Evolutionary conservation across 2,113 vertebrate genomes (phyloP).

Genomic region (Scortum barcoo): DNA sequence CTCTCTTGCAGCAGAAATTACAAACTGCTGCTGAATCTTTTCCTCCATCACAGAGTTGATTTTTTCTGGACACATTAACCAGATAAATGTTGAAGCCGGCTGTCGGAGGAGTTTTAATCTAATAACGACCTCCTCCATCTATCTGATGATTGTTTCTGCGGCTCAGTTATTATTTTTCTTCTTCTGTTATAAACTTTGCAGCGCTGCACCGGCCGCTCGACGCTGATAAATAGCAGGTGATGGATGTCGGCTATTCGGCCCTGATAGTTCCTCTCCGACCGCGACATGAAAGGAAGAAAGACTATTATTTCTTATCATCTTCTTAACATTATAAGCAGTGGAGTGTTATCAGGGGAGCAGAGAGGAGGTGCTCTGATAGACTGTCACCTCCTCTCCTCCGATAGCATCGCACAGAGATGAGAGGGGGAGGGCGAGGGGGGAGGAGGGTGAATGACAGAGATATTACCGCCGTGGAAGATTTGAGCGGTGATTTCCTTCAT

Average conservation of each 20-base stretch:
- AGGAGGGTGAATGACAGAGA: slow-evolving; percentile 75
- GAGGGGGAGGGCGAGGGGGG: slow-evolving; percentile 45
- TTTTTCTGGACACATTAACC: slow-evolving; percentile 5
- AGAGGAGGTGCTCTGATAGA: slow-evolving; percentile 76
- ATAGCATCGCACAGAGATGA: slow-evolving; percentile 72
- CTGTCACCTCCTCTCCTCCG: slow-evolving; percentile 72
- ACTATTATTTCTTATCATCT: slow-evolving; percentile 80
- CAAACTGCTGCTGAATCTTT: slow-evolving; percentile 21
- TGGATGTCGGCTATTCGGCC: slow-evolving; percentile 67
- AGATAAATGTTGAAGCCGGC: slow-evolving; percentile 39
- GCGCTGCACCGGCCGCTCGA: not conserved
- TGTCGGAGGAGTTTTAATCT: slow-evolving; percentile 55
- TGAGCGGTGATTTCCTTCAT: slow-evolving; percentile 73
- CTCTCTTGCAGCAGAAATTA: slow-evolving; percentile 18
- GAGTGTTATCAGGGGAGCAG: slow-evolving; percentile 78
- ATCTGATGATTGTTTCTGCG: slow-evolving; percentile 59
- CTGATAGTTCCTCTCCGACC: slow-evolving; percentile 33
- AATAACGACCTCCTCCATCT: slow-evolving; percentile 55
- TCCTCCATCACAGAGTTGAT: slow-evolving; percentile 25
- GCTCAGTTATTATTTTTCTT: slow-evolving; percentile 73
- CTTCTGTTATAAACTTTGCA: slow-evolving; percentile 55
- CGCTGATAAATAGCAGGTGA: slow-evolving; percentile 76
- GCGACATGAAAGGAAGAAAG: slow-evolving; percentile 58
- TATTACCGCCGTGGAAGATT: slow-evolving; percentile 69
- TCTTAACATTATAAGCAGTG: slow-evolving; percentile 73